Conservation (phyloP, 2,888 invertebrate genomes). For the Baccha elongata region DNA sequence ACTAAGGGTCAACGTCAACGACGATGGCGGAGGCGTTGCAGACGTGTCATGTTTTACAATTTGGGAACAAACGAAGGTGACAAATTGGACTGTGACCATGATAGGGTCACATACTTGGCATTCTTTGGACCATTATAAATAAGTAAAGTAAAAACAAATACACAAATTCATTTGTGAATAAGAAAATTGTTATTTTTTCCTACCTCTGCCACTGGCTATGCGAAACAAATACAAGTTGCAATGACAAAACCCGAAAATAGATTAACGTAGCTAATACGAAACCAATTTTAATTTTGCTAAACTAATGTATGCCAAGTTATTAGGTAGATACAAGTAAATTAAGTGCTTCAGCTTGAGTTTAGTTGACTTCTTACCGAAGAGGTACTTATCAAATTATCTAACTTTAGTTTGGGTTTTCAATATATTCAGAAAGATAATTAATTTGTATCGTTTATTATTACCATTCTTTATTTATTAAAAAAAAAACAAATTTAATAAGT, state of each 20-base stretch:
- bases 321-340: slow-evolving; percentile 22
- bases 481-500: too few species aligned
- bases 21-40: slow-evolving; percentile 15
- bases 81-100: slow-evolving; percentile 69
- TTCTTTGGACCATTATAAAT: slow-evolving; percentile 68
- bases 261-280: slow-evolving; percentile 41
- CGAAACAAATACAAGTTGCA: slow-evolving; percentile 11
- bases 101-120: slow-evolving; percentile 54
- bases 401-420: too few species aligned
- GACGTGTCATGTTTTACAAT: slow-evolving; percentile 58
- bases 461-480: neutral
- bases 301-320: slow-evolving; percentile 28
- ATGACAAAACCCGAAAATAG: slow-evolving; percentile 62
- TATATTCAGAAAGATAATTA: too few species aligned
- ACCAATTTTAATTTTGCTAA: slow-evolving; percentile 5
- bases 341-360: neutral
- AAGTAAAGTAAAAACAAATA: slow-evolving; percentile 60
- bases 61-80: slow-evolving; percentile 68
- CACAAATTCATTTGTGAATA: neutral
- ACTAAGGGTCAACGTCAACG: slow-evolving; percentile 22
- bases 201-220: slow-evolving; percentile 8
- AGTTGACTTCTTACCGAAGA: neutral
- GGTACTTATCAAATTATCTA: too few species aligned
- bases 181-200: slow-evolving; percentile 37
- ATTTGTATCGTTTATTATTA: too few species aligned